Percentiles rank a stretch among this genome's conserved stretches.
These are phyloP conservation scores for Horisme vitalbata DNA, from an alignment of 2,888 invertebrate species.

Conservation along the genomic window DNA sequence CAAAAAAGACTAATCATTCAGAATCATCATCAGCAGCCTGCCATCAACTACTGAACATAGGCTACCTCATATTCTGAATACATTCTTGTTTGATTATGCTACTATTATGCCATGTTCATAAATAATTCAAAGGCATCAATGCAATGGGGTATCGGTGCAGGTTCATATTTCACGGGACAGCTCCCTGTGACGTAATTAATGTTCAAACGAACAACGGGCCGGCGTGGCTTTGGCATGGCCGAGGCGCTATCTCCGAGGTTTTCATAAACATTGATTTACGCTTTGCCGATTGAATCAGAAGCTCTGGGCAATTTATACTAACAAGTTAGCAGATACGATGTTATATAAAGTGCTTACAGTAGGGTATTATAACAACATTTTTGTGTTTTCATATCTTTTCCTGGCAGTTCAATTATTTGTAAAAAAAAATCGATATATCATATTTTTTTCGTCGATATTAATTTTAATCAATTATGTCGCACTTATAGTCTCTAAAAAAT, in stretches of 20 bases:
- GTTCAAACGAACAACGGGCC: conserved; percentile 50
- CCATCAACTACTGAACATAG: too few species aligned
- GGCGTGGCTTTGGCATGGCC: conserved; percentile 48
- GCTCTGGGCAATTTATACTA: conserved; percentile 2
- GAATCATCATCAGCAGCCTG: too few species aligned
- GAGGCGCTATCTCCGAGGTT: conserved; percentile 41
- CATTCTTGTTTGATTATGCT: conserved; percentile 7
- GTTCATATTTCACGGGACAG: conserved; percentile 70
- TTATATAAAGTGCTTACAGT: too few species aligned
- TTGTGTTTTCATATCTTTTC: too few species aligned
- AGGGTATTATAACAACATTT: too few species aligned
- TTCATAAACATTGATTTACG: conserved; percentile 55
- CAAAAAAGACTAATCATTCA: too few species aligned
- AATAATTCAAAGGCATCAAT: conserved; percentile 66
- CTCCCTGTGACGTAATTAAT: conserved; percentile 60
- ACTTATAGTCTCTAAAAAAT: too few species aligned
- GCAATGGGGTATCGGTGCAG: conserved; percentile 63
- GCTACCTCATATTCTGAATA: not conserved
- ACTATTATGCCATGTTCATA: conserved; percentile 42
- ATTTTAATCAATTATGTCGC: too few species aligned
- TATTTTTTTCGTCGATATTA: too few species aligned
- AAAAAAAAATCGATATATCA: too few species aligned
- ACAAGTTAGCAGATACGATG: too few species aligned
- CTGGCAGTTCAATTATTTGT: too few species aligned
- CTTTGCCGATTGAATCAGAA: conserved; percentile 30